Conservation (phyloP, 2,113 vertebrate species). For the Dermatemys mawii region DNA sequence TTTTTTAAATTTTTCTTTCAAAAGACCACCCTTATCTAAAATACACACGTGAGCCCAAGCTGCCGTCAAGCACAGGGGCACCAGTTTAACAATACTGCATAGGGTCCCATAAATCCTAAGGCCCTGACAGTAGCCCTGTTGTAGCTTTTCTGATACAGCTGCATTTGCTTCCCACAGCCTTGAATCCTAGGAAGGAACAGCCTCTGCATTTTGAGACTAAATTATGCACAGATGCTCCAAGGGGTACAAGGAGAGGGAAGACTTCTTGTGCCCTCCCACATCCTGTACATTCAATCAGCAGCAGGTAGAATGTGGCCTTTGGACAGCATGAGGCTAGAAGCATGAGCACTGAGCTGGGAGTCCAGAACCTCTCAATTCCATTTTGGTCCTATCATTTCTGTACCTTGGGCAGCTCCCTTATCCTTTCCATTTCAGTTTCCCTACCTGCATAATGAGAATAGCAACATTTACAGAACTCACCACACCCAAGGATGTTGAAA, state of each 20-base stretch:
- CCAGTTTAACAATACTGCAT: too few species aligned
- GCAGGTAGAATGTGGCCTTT: neutral
- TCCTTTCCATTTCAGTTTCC: neutral
- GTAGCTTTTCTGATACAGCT: neutral
- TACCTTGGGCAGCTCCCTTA: neutral
- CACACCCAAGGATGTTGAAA: neutral
- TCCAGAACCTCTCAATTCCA: neutral
- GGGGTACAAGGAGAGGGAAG: neutral
- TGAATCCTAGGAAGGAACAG: neutral
- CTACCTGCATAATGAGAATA: neutral
- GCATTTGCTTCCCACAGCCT: neutral
- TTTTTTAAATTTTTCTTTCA: too few species aligned
- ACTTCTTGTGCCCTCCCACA: neutral
- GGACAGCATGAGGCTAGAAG: neutral
- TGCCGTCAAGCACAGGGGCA: too few species aligned
- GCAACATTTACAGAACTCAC: neutral
- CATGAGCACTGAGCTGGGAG: neutral
- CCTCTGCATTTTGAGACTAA: neutral
- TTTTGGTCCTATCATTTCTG: accelerated
- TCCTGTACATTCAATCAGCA: neutral
- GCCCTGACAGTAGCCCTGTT: neutral
- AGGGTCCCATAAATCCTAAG: too few species aligned
- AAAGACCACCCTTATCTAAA: too few species aligned
- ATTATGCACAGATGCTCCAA: neutral
- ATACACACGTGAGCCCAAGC: too few species aligned